Conservation (phyloP, 2,113 vertebrate genomes). For the Prietella phreatophila region DNA sequence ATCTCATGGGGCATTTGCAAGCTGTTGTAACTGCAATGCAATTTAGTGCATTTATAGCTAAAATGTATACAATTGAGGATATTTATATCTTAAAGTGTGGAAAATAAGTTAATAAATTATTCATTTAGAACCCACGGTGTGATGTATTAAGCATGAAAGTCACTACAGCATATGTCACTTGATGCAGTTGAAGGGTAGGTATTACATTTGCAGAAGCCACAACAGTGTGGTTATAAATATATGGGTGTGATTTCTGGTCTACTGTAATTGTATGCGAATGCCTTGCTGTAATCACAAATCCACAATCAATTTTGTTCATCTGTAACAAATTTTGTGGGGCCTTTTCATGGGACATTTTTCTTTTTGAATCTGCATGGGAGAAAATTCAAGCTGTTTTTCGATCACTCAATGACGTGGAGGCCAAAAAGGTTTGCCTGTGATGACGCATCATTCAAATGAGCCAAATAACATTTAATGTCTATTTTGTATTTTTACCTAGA, state of each 20-base stretch:
- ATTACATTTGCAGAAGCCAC: not conserved
- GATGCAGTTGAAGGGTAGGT: not conserved
- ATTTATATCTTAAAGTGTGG: not conserved
- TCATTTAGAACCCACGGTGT: not conserved
- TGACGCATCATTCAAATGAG: not conserved
- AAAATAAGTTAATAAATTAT: not conserved
- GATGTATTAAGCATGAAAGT: slow-evolving; percentile 7
- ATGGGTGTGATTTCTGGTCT: not conserved
- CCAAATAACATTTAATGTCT: not conserved
- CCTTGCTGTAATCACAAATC: not conserved
- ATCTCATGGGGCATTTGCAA: not conserved
- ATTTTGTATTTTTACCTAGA: not conserved
- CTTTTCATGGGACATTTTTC: not conserved
- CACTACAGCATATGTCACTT: not conserved
- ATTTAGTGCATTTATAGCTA: not conserved
- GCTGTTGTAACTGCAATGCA: too few species aligned
- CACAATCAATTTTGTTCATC: not conserved
- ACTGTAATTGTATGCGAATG: not conserved
- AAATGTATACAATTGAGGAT: not conserved
- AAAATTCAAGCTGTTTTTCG: not conserved
- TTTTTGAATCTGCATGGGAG: too few species aligned
- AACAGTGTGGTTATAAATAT: not conserved
- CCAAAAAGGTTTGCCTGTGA: not conserved
- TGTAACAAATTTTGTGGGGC: not conserved
- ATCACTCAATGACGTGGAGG: not conserved